These are phyloP conservation scores for Palythoa caribaeorum DNA, from an alignment of 92 coral and sea anemone species.

Conservation along the genomic window DNA sequence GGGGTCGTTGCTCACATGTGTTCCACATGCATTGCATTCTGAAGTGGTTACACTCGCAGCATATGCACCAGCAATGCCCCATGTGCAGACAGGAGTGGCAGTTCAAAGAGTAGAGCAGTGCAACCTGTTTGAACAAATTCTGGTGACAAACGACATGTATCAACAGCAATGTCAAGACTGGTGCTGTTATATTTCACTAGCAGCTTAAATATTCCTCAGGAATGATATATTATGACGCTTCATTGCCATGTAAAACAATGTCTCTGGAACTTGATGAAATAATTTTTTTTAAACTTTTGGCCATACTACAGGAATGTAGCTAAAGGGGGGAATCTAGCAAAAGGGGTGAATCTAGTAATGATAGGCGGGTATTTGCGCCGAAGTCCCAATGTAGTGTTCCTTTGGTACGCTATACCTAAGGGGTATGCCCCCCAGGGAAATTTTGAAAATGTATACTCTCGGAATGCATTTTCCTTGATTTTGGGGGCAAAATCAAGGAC, in stretches of 20 bases:
- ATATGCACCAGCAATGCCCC: conserved; percentile 95
- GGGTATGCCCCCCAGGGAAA: background rate
- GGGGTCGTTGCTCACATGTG: conserved; percentile 99
- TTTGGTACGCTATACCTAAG: background rate
- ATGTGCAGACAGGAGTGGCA: conserved; percentile 99
- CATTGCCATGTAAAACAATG: too few relatives aligned
- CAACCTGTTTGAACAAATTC: background rate
- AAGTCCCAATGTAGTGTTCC: background rate
- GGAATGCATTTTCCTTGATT: background rate
- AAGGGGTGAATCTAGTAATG: background rate
- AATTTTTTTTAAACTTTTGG: too few relatives aligned
- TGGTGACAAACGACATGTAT: background rate
- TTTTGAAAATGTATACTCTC: conserved; percentile 8
- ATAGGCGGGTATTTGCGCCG: background rate
- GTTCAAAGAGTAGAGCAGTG: conserved; percentile 59
- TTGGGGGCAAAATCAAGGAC: too few relatives aligned
- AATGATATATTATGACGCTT: too few relatives aligned
- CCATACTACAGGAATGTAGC: background rate
- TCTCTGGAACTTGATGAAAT: too few relatives aligned
- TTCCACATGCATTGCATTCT: conserved; percentile 99
- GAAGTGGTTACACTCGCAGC: conserved; percentile 97
- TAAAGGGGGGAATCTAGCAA: conserved; percentile 1
- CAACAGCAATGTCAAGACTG: background rate
- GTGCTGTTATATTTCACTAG: too few relatives aligned
- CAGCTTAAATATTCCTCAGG: too few relatives aligned